Conservation (phyloP, 2,797 vertebrate genomes). For the Craterocephalus amniculus region DNA sequence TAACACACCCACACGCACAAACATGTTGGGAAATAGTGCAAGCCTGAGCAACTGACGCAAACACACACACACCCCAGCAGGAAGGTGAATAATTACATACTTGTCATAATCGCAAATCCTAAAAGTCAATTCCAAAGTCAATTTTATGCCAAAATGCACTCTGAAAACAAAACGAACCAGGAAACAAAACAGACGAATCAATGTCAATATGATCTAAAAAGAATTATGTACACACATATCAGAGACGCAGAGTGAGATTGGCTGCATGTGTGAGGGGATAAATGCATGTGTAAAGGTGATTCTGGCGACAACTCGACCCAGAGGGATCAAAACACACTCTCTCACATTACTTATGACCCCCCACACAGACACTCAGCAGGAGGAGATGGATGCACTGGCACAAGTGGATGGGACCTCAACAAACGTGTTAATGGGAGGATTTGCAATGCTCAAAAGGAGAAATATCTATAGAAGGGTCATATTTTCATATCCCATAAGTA, state of each 20-base stretch:
- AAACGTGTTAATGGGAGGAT: constrained; percentile 5
- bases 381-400: constrained; percentile 12
- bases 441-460: background rate
- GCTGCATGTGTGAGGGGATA: constrained; percentile 18
- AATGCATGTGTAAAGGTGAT: constrained; percentile 35
- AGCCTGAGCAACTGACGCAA: background rate
- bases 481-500: constrained; percentile 1
- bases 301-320: constrained; percentile 48
- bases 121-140: constrained; percentile 48
- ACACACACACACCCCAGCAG: background rate
- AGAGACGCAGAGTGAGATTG: constrained; percentile 2
- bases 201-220: constrained; percentile 36
- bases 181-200: constrained; percentile 31
- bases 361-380: constrained; percentile 25
- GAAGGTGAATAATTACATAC: background rate
- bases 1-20: background rate
- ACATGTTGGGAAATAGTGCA: background rate
- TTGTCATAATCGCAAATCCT: constrained; percentile 15
- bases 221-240: background rate
- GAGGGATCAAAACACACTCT: constrained; percentile 57
- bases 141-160: constrained; percentile 34
- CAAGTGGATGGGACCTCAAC: constrained; percentile 31
- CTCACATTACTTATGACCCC: constrained; percentile 56
- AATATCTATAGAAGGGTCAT: constrained; percentile 9
- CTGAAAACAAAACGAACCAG: constrained; percentile 33